Evolutionary conservation across 2,888 invertebrate genomes (phyloP), one percentile per base, ranked within the genome.

Genomic region (Ornithoptera priamus): DNA sequence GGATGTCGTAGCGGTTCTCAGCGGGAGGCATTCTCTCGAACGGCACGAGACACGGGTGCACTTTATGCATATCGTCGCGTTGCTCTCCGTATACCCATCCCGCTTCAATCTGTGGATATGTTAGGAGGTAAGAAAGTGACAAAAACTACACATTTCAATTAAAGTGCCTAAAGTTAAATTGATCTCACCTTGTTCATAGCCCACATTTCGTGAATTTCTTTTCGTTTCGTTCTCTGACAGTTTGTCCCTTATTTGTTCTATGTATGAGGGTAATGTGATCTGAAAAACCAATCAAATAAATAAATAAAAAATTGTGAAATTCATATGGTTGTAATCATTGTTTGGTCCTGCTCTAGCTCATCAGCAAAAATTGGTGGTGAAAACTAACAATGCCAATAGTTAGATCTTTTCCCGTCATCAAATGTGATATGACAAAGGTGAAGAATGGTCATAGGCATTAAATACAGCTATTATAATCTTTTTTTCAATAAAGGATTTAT

Each of bases 161-260:
- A 22, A 1, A 22, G 22, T 22, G 22, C 22, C 22, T 22, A 22
- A 22, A 24, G 20, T 46, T 2, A 17, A 24, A n/a, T 15, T 24
- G 50, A 15, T 18, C 69, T 75, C 76, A 93, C 94, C 94, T 99
- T 99, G 85, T 98, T 98, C 95, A 99, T 96, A 0, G 99, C 98
- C 99, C 99, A 99, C 95, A 99, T 97, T 92, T 99, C 99, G 86
- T 99, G 99, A 73, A 99, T 98, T n/a, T n/a, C n/a, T n/a, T n/a
- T n/a, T n/a, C n/a, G n/a, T n/a, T n/a, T n/a, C n/a, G 81, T 99
- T 99, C 87, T 99, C 99, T 0, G 99, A 99, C 42, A 99, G 92
- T 81, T 98, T 98, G 81, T 99, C 99, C 72, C 99, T 95, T 68
- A 99, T 97, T 80, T 97, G 97, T 84, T 99, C 99, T 15, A 99